Conservation (phyloP, 2,888 invertebrate species). For the Metopia argyrocephala region DNA sequence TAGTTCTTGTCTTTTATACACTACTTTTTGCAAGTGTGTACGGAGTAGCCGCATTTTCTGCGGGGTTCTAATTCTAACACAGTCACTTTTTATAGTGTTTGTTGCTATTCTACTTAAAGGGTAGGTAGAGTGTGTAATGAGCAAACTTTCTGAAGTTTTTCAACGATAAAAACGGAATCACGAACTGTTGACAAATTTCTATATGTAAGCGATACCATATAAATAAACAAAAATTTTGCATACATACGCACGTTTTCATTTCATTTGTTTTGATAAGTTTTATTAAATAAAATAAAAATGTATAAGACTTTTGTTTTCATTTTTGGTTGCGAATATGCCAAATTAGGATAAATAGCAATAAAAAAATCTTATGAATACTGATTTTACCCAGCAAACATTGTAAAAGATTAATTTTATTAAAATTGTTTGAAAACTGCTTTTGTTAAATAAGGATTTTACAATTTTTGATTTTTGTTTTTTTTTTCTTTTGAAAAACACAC, state of each 20-base stretch:
- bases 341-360: slow-evolving; percentile 45
- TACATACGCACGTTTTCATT: slow-evolving; percentile 31
- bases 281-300: slow-evolving; percentile 54
- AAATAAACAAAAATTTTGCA: slow-evolving; percentile 33
- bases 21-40: too few relatives aligned
- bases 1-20: too few relatives aligned
- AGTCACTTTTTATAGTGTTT: too few relatives aligned
- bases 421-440: too few relatives aligned
- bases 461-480: too few relatives aligned
- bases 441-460: too few relatives aligned
- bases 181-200: slow-evolving; percentile 46
- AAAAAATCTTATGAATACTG: slow-evolving; percentile 21
- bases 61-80: too few relatives aligned
- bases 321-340: slow-evolving; percentile 52
- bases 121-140: too few relatives aligned
- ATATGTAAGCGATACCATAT: slow-evolving; percentile 43
- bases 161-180: slow-evolving; percentile 37
- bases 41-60: too few relatives aligned
- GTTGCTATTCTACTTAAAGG: too few relatives aligned
- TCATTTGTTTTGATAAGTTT: slow-evolving; percentile 13
- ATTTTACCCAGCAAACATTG: slow-evolving; percentile 38
- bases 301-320: slow-evolving; percentile 56
- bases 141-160: background rate
- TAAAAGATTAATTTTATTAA: background rate
- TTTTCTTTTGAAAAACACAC: too few relatives aligned